phyloP scores from a whole-genome alignment of 2,888 invertebrate species.

The Neoaliturus tenellus region DNA sequence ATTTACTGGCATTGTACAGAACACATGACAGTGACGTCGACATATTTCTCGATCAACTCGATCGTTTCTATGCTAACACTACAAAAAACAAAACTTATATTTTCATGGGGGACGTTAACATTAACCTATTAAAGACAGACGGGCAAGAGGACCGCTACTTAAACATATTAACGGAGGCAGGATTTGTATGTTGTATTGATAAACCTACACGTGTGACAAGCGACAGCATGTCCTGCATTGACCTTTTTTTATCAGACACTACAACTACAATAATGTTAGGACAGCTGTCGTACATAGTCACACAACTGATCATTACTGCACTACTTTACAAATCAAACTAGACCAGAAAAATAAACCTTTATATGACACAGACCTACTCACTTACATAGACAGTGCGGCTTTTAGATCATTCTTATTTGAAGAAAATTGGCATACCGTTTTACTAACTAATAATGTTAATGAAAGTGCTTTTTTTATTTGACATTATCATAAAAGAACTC shows the following conservation, averaged over 20 bases:
- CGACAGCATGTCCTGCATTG: background rate
- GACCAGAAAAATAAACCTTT: background rate
- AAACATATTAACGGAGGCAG: background rate
- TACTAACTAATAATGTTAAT: background rate
- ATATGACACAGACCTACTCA: background rate
- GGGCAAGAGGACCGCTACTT: too few species aligned
- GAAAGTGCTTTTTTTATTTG: background rate
- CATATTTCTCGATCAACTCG: background rate
- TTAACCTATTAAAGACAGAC: too few species aligned
- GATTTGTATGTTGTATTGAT: background rate
- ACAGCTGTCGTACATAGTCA: slow-evolving; percentile 1
- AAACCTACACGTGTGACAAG: background rate
- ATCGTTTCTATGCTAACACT: background rate
- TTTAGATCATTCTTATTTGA: background rate
- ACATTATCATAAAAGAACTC: background rate
- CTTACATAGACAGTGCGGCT: background rate
- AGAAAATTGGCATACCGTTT: background rate
- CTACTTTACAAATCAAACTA: background rate
- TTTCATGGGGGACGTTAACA: background rate
- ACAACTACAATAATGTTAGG: background rate
- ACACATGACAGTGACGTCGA: slow-evolving; percentile 20
- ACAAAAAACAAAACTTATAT: background rate
- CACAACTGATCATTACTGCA: slow-evolving; percentile 12
- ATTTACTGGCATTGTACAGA: background rate
- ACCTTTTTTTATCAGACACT: background rate